Evolutionary conservation across 92 coral and sea anemone genomes (phyloP).

Genomic region (Chrysogorgia sp.): DNA sequence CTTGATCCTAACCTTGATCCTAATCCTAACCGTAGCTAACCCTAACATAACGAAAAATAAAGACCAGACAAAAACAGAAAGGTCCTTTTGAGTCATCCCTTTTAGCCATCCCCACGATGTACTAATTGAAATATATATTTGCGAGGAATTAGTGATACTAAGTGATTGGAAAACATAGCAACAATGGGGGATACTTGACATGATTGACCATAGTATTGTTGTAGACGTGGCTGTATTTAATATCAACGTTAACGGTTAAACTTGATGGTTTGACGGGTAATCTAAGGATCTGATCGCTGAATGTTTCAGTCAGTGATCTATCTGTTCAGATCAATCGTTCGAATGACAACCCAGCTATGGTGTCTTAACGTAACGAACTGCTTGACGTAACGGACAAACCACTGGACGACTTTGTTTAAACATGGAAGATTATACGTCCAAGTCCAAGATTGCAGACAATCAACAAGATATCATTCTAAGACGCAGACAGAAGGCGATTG

Average conservation of each 20-base stretch:
- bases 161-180: conserved; percentile 38
- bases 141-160: conserved; percentile 24
- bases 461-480: conserved; percentile 71
- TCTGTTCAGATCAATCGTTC: too few relatives aligned
- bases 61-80: too few relatives aligned
- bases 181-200: background rate
- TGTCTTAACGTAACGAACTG: background rate
- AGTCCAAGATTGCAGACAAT: conserved; percentile 63
- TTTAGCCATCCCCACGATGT: too few relatives aligned
- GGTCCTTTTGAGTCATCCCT: too few relatives aligned
- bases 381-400: background rate
- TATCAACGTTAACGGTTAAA: background rate
- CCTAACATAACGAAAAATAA: too few relatives aligned
- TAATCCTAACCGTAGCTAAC: too few relatives aligned
- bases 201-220: background rate
- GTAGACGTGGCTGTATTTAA: background rate
- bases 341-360: background rate
- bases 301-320: too few relatives aligned
- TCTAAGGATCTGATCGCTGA: background rate
- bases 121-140: conserved; percentile 30
- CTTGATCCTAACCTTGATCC: too few relatives aligned
- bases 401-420: background rate
- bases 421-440: conserved; percentile 69
- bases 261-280: background rate
- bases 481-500: conserved; percentile 29